Evolutionary conservation across 2,797 vertebrate genomes (phyloP), one percentile per base, ranked within the genome.

Genomic region (Rhynchotus rufescens): DNA sequence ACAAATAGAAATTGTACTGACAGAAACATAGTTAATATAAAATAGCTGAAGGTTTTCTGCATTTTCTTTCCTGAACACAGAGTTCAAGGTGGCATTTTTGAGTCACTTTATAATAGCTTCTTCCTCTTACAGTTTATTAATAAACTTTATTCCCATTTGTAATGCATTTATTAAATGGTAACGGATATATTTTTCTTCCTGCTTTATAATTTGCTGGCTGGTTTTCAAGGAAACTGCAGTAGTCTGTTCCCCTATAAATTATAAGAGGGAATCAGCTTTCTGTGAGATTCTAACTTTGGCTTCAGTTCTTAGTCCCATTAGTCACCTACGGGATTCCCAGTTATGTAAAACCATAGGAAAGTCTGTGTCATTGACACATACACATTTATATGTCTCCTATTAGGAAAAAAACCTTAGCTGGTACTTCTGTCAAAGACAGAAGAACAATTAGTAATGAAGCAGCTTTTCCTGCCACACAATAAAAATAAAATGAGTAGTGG

Each of bases 381-480:
- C 7, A 15, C 0, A 0, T 38, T 77, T 12, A 7, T 30, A 34
- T 17, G 9, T 40, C 6, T 77, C 9, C 10, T 56, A 1, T 54
- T 59, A 51, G 47, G 42, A 42, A 42, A 42, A 42, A 38, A 67
- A 10, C 26, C 30, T 30, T 66, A 15, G 2, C 0, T 1, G 15
- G 69, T 21, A 38, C n/a, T 6, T n/a, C 38, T 62, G 68, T 84
- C 6, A 52, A 26, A 51, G 51, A 10, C 23, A 67, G 44, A 56
- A 32, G 51, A 74, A 6, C 60, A 42, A 42, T 71, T 28, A 51
- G n/a, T 83, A 80, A 59, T 26, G 21, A 74, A 60, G 36, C 22
- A 8, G 16, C 74, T 77, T 12, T 71, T 25, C 30, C 26, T 64
- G 0, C 40, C 40, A 65, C 30, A 44, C 26, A 45, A 1, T 2